These are phyloP conservation scores for Maniola jurtina DNA, from an alignment of 1,140 invertebrate genomes.

Conservation along the genomic window DNA sequence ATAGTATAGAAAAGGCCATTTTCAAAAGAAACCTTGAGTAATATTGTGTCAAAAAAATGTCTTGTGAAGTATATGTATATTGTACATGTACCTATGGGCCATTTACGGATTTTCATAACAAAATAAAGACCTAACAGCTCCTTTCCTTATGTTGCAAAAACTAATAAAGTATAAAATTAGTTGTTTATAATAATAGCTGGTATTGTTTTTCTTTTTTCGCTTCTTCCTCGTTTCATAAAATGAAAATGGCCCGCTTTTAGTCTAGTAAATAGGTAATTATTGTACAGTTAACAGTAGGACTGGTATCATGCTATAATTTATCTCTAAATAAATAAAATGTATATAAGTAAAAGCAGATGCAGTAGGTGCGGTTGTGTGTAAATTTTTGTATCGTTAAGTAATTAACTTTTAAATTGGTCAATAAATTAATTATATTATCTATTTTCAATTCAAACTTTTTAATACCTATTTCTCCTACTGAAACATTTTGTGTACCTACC, in stretches of 20 bases:
- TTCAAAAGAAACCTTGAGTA: not conserved
- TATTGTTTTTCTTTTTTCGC: not conserved
- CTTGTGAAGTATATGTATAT: too few species aligned
- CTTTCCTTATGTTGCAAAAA: too few species aligned
- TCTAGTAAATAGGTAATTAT: slow-evolving; percentile 8
- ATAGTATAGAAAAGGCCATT: slow-evolving; percentile 7
- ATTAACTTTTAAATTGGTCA: slow-evolving; percentile 51
- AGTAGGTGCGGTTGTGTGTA: slow-evolving; percentile 44
- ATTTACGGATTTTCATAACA: too few species aligned
- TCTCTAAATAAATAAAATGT: slow-evolving; percentile 18
- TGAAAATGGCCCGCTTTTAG: slow-evolving; percentile 23
- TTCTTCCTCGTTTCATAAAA: not conserved
- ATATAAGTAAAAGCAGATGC: not conserved
- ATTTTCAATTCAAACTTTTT: slow-evolving; percentile 56
- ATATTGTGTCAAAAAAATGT: too few species aligned
- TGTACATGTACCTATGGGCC: too few species aligned
- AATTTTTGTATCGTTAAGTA: slow-evolving; percentile 57
- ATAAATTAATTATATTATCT: slow-evolving; percentile 64
- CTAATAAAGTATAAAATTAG: too few species aligned
- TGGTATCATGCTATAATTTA: slow-evolving; percentile 13
- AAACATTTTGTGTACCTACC: too few species aligned
- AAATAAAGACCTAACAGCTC: too few species aligned
- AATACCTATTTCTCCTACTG: slow-evolving; percentile 4
- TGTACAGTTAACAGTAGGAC: slow-evolving; percentile 6
- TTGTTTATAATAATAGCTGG: too few species aligned